Evolutionary conservation across 1,140 invertebrate species (phyloP).

Genomic region (Sipha flava): DNA sequence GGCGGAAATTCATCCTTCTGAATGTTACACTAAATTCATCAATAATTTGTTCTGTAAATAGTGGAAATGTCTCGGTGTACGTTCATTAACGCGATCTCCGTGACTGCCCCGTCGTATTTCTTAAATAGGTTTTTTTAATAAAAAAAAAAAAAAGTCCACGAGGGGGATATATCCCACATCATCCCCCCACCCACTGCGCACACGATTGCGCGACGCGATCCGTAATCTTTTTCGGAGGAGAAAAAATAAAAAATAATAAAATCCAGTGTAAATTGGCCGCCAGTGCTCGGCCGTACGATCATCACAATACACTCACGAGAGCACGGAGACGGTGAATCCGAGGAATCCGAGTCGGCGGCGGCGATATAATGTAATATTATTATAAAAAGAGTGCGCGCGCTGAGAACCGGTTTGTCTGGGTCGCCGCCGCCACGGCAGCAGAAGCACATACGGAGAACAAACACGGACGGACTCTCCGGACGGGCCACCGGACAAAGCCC

Average conservation of each 20-base stretch:
- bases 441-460: slow-evolving; percentile 11
- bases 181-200: no score
- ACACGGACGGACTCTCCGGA: neutral
- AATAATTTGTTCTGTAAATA: no score
- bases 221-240: neutral
- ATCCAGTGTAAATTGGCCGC: neutral
- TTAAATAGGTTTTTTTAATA: no score
- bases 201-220: neutral
- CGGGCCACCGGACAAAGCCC: slow-evolving; percentile 28
- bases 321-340: neutral
- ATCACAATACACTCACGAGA: neutral
- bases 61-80: no score
- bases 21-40: no score
- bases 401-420: slow-evolving; percentile 20
- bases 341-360: neutral
- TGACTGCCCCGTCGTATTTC: no score
- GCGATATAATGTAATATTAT: neutral
- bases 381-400: neutral
- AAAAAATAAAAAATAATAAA: neutral
- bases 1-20: no score
- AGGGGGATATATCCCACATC: no score
- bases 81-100: no score
- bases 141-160: no score
- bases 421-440: neutral
- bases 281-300: neutral